These are phyloP conservation scores for Bradypus variegatus DNA, from an alignment of 2,797 vertebrate species.

Conservation along the genomic window DNA sequence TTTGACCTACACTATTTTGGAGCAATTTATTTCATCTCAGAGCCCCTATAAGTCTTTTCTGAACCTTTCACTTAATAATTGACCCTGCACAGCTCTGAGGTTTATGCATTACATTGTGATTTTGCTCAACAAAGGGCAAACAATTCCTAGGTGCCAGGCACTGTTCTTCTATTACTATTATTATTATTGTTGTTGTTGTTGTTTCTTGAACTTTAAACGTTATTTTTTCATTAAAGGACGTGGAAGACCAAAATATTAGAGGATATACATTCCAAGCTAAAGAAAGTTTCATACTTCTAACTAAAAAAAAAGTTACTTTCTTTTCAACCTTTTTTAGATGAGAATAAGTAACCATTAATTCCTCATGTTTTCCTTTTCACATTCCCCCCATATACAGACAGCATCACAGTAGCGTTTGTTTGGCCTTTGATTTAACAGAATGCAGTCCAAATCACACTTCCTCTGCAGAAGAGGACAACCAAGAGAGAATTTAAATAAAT, in stretches of 20 bases:
- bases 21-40: slow-evolving; percentile 13
- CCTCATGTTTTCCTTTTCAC: slow-evolving; percentile 31
- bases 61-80: background rate
- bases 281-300: slow-evolving; percentile 10
- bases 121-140: slow-evolving; percentile 13
- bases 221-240: background rate
- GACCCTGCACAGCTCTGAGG: background rate
- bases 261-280: background rate
- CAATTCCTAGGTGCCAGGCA: background rate
- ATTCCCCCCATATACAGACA: slow-evolving; percentile 40
- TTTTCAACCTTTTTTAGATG: slow-evolving; percentile 16
- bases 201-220: slow-evolving; percentile 2
- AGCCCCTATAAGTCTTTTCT: background rate
- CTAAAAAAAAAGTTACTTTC: slow-evolving; percentile 1
- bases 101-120: background rate
- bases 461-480: slow-evolving; percentile 33
- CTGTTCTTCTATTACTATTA: background rate
- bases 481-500: slow-evolving; percentile 57
- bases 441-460: slow-evolving; percentile 37
- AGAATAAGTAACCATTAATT: slow-evolving; percentile 20
- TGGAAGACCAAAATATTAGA: background rate
- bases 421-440: slow-evolving; percentile 53
- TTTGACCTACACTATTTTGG: background rate
- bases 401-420: slow-evolving; percentile 51
- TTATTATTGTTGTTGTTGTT: background rate